Evolutionary conservation across 2,888 invertebrate genomes (phyloP), one percentile per base, ranked within the genome.

Genomic region (Drosophila multiciliata): DNA sequence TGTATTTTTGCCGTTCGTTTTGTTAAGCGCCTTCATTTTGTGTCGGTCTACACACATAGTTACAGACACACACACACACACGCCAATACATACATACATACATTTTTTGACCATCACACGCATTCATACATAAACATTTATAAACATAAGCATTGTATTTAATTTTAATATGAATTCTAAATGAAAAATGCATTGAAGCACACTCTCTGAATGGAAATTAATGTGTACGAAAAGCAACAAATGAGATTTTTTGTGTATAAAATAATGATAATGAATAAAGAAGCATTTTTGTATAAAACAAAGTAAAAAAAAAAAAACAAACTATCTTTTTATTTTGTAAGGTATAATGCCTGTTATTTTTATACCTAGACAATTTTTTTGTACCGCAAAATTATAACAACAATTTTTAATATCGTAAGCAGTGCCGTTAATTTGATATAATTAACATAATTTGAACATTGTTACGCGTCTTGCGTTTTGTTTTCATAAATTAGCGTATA

Each of bases 261-360:
- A 89, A 82, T 88, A 88, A 80, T 87, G 86, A 87, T 85, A 89
- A 89, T 62, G 78, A 90, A 86, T 89, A 91, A 91, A 87, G 83
- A 91, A 85, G 92, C 91, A 91, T 91, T 91, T 91, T 91, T 91
- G 92, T 91, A 92, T 90, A 91, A 91, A 91, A 91, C 92, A 92
- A 91, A 92, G 87, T 87, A 80, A 87, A 84, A 73, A 75, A 70
- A 70, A 66, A 65, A 20, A 66, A 62, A 35, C 4, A 17, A 12
- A 8, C 7, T 8, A 23, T 8, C 26, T 50, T 20, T 66, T 76
- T 54, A 61, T 49, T 57, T 66, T 55, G 32, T 15, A 49, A 40
- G 3, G 36, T n/a, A 1, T 23, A 15, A 8, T 12, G 0, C 20
- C 20, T 36, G 1, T 6, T 29, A 29, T 29, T 6, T 29, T 29